phyloP scores from a whole-genome alignment of 2,888 invertebrate genomes.

The Mimas tiliae region DNA sequence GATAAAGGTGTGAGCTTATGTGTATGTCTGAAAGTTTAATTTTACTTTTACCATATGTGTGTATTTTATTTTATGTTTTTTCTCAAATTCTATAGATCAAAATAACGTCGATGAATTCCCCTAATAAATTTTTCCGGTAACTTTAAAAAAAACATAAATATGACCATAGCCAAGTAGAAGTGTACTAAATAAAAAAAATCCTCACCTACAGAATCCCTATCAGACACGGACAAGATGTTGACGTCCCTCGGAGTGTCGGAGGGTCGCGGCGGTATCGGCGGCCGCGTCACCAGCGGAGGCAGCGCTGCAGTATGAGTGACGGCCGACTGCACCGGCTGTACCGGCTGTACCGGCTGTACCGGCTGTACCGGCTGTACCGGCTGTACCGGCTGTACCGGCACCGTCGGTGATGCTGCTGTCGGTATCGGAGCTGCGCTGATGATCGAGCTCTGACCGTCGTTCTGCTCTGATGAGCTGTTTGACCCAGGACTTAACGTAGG shows the following conservation, averaged over 20 bases:
- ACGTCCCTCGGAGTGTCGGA: conserved; percentile 64
- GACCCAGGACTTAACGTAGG: conserved; percentile 79
- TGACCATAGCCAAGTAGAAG: no score
- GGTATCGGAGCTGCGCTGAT: conserved; percentile 62
- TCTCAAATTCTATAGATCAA: no score
- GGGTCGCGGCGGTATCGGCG: conserved; percentile 69
- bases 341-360: not conserved
- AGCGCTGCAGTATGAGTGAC: conserved; percentile 37
- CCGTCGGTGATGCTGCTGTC: conserved; percentile 43
- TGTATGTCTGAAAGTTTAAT: no score
- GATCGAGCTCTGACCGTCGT: conserved; percentile 76
- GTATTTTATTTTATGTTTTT: no score
- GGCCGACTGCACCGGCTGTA: not conserved
- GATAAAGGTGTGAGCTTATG: no score
- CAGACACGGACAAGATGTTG: conserved; percentile 58
- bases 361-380: conserved; percentile 29
- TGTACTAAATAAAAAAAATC: no score
- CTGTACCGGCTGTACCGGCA: conserved; percentile 25
- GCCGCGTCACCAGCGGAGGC: conserved; percentile 64
- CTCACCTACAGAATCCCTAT: conserved; percentile 68
- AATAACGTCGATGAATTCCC: no score
- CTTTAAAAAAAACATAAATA: no score
- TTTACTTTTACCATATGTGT: no score
- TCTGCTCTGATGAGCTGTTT: conserved; percentile 79
- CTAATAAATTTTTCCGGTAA: no score